Conservation (phyloP, 2,797 vertebrate species). For the Sebastiscus albofasciatus region DNA sequence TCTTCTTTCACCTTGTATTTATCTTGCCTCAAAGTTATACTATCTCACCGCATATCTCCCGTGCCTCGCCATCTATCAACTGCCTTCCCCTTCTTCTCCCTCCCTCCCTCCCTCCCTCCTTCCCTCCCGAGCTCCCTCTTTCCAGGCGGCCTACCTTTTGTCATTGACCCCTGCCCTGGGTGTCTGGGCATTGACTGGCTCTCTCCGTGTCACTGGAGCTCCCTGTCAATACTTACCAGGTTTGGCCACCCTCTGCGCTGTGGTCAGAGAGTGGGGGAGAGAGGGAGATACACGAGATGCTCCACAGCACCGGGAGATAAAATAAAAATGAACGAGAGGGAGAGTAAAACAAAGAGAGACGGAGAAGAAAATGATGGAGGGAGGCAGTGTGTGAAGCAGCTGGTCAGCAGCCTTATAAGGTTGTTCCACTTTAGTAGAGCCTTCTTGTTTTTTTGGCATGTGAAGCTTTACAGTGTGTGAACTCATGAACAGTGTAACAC, state of each 20-base stretch:
- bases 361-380: slow-evolving; percentile 55
- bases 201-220: slow-evolving; percentile 84
- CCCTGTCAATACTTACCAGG: slow-evolving; percentile 87
- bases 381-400: slow-evolving; percentile 49
- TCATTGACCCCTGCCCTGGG: slow-evolving; percentile 82
- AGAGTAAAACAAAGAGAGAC: slow-evolving; percentile 60
- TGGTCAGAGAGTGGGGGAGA: slow-evolving; percentile 78
- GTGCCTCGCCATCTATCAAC: slow-evolving; percentile 63
- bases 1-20: slow-evolving; percentile 59
- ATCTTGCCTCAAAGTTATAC: slow-evolving; percentile 56
- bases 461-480: slow-evolving; percentile 27
- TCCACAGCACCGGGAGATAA: slow-evolving; percentile 66
- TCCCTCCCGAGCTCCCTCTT: slow-evolving; percentile 49
- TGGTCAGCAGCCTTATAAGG: slow-evolving; percentile 30
- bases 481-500: background rate
- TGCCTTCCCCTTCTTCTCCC: slow-evolving; percentile 32
- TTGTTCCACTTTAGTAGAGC: slow-evolving; percentile 48
- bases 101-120: slow-evolving; percentile 41
- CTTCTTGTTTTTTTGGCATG: slow-evolving; percentile 12
- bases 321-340: slow-evolving; percentile 67
- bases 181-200: slow-evolving; percentile 84
- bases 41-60: slow-evolving; percentile 65
- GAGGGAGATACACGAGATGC: slow-evolving; percentile 66
- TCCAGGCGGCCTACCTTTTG: slow-evolving; percentile 80
- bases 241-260: slow-evolving; percentile 82